phyloP scores from a whole-genome alignment of 2,113 vertebrate species.

The Ciconia stormi region DNA sequence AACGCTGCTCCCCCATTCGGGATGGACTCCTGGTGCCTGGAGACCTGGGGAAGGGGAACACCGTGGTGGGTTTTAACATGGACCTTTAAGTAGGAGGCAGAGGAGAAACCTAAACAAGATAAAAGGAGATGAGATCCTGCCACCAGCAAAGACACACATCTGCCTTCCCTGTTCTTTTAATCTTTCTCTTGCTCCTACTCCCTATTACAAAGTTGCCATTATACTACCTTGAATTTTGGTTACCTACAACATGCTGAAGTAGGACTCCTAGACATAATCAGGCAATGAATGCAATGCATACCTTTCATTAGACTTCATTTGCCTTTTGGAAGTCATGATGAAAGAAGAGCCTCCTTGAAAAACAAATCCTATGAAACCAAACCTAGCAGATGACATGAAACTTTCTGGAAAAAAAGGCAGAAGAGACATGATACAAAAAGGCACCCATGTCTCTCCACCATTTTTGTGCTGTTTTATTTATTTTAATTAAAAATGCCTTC shows the following conservation, averaged over 20 bases:
- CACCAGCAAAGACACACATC: slow-evolving; percentile 74
- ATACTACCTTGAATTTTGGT: neutral
- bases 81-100: slow-evolving; percentile 99
- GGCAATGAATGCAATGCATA: neutral
- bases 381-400: neutral
- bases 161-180: slow-evolving; percentile 62
- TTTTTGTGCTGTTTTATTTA: neutral
- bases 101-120: slow-evolving; percentile 99
- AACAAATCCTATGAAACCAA: neutral
- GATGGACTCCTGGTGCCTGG: slow-evolving; percentile 93
- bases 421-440: neutral
- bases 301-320: neutral
- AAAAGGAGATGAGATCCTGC: slow-evolving; percentile 91
- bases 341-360: neutral
- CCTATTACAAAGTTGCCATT: neutral
- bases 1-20: slow-evolving; percentile 96
- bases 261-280: neutral
- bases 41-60: slow-evolving; percentile 95
- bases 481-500: neutral
- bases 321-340: neutral
- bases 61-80: slow-evolving; percentile 99
- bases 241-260: neutral
- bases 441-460: neutral
- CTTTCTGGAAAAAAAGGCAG: neutral
- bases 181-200: slow-evolving; percentile 44